These are phyloP conservation scores for Eumeta japonica DNA, from an alignment of 1,140 invertebrate genomes.

Conservation along the genomic window DNA sequence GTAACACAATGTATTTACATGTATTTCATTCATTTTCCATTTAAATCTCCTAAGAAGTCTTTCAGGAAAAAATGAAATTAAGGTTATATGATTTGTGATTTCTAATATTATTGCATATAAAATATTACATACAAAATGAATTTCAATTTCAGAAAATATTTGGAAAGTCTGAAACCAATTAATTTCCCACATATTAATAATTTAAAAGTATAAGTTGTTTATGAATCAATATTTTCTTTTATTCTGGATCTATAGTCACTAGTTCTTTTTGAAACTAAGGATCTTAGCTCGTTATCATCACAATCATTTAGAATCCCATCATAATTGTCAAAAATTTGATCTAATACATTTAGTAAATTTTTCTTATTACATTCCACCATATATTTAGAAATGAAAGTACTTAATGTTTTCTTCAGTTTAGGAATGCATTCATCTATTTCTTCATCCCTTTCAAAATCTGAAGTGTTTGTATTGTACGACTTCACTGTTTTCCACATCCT, in stretches of 20 bases:
- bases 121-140: too few relatives aligned
- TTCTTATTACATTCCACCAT: conserved; percentile 28
- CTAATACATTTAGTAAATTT: conserved; percentile 23
- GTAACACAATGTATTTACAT: too few relatives aligned
- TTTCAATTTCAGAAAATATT: too few relatives aligned
- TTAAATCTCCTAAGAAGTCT: too few relatives aligned
- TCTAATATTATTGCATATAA: too few relatives aligned
- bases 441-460: conserved; percentile 35
- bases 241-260: conserved; percentile 29
- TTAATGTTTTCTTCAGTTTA: conserved; percentile 28
- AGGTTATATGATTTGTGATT: too few relatives aligned
- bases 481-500: conserved; percentile 35
- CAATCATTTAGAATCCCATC: conserved; percentile 27
- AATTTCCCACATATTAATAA: too few relatives aligned
- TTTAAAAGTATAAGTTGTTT: conserved; percentile 9
- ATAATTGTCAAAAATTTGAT: conserved; percentile 23
- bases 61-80: too few relatives aligned
- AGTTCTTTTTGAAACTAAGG: conserved; percentile 21
- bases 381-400: conserved; percentile 28
- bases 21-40: too few relatives aligned
- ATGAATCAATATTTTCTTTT: conserved; percentile 30
- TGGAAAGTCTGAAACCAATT: too few relatives aligned
- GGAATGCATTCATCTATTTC: conserved; percentile 25
- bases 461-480: conserved; percentile 20
- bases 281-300: conserved; percentile 17